Conservation (phyloP, 2,888 invertebrate genomes). For the Ceriagrion tenellum region DNA sequence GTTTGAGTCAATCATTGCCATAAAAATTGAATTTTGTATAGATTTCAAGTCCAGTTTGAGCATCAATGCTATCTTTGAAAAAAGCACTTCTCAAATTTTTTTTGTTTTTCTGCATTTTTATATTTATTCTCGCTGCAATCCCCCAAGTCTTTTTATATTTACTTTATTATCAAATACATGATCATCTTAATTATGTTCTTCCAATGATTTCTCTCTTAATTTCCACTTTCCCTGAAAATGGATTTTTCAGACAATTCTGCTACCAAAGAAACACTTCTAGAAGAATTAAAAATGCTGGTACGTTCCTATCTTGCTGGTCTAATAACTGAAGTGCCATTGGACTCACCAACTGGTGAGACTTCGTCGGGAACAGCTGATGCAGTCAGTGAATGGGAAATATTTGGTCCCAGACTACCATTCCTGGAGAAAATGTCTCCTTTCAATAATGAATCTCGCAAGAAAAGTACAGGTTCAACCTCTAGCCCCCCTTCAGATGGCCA, state of each 20-base stretch:
- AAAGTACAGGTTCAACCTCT: slow-evolving; percentile 69
- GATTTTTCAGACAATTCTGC: slow-evolving; percentile 2
- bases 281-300: slow-evolving; percentile 73
- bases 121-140: too few species aligned
- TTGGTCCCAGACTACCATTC: slow-evolving; percentile 69
- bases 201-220: too few species aligned
- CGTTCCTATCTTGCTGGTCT: slow-evolving; percentile 74
- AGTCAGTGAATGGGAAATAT: slow-evolving; percentile 68
- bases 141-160: too few species aligned
- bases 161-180: too few species aligned
- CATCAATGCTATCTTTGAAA: too few species aligned
- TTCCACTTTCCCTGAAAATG: neutral
- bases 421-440: slow-evolving; percentile 71
- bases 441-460: slow-evolving; percentile 69
- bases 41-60: too few species aligned
- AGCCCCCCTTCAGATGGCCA: slow-evolving; percentile 68
- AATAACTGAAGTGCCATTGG: slow-evolving; percentile 42
- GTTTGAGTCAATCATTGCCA: too few species aligned
- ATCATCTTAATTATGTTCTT: too few species aligned
- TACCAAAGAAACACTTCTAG: slow-evolving; percentile 66
- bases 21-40: too few species aligned
- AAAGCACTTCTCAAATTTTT: too few species aligned
- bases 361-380: neutral
- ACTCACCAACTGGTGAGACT: neutral
- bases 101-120: too few species aligned